phyloP scores from a whole-genome alignment of 1,140 invertebrate genomes.

The Pseudomyrmex pallidus region DNA sequence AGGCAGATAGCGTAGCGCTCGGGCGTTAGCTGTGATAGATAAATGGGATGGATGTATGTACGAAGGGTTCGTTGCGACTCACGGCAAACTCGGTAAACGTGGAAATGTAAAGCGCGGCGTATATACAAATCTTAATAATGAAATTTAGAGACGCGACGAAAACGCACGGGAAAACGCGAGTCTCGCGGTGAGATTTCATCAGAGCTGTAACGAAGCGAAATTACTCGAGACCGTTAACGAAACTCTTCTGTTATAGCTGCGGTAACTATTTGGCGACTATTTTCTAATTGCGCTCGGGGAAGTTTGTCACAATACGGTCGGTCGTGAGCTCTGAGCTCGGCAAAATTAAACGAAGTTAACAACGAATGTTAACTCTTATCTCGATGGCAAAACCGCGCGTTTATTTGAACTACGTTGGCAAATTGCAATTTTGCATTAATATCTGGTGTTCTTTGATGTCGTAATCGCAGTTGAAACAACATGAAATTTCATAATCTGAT shows the following conservation, averaged over 20 bases:
- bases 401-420: not conserved
- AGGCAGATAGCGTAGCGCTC: constrained; percentile 24
- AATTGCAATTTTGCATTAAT: constrained; percentile 3
- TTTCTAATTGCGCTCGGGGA: constrained; percentile 23
- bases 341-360: constrained; percentile 46
- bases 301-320: constrained; percentile 2
- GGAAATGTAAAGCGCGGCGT: not conserved
- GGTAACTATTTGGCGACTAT: constrained; percentile 27
- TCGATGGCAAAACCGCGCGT: not conserved
- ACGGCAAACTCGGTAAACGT: not conserved
- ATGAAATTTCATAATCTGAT: too few species aligned
- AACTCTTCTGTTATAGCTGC: constrained; percentile 5
- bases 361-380: constrained; percentile 13
- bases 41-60: constrained; percentile 31
- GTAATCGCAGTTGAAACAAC: not conserved
- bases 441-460: not conserved
- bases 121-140: not conserved
- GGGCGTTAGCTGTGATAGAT: constrained; percentile 8
- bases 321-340: not conserved
- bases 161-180: not conserved
- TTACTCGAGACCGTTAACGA: constrained; percentile 19
- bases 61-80: constrained; percentile 30
- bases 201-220: constrained; percentile 28
- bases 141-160: not conserved
- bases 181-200: not conserved